Evolutionary conservation across 2,797 vertebrate genomes (phyloP).

Genomic region (Molossus molossus): DNA sequence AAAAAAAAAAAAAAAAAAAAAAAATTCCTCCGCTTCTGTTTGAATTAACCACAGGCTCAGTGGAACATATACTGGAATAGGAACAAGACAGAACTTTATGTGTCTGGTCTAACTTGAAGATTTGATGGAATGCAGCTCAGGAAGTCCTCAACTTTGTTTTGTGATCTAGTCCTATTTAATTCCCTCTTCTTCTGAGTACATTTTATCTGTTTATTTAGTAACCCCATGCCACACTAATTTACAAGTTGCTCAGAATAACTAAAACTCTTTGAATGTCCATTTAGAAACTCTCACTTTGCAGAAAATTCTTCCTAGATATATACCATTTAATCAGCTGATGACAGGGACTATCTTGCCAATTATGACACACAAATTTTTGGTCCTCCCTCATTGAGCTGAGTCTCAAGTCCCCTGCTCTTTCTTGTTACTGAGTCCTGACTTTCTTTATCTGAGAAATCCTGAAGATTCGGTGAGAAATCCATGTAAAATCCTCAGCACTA

Average conservation of each 20-base stretch:
- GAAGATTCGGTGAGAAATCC: not conserved
- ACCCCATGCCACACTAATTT: no score
- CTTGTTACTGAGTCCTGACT: not conserved
- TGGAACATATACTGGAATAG: rapidly evolving
- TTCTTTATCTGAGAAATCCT: not conserved
- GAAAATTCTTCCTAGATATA: not conserved
- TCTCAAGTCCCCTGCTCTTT: not conserved
- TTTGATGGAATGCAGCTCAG: not conserved
- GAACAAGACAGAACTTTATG: not conserved
- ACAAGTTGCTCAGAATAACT: not conserved
- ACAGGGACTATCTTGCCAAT: not conserved
- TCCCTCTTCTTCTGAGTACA: not conserved
- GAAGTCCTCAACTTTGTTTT: not conserved
- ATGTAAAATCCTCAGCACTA: not conserved
- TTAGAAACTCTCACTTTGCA: not conserved
- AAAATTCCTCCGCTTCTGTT: not conserved
- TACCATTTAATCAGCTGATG: not conserved
- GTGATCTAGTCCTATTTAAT: not conserved
- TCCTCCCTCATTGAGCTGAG: no score
- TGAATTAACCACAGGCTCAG: not conserved
- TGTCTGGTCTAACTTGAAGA: not conserved
- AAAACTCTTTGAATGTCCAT: not conserved
- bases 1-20: not conserved
- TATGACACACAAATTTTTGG: not conserved
- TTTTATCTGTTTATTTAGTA: not conserved